A percentile compares a stretch with the other conserved stretches of the same genome.
Conservation (phyloP, 2,888 invertebrate species). For the Amblyjoppa proteus region DNA sequence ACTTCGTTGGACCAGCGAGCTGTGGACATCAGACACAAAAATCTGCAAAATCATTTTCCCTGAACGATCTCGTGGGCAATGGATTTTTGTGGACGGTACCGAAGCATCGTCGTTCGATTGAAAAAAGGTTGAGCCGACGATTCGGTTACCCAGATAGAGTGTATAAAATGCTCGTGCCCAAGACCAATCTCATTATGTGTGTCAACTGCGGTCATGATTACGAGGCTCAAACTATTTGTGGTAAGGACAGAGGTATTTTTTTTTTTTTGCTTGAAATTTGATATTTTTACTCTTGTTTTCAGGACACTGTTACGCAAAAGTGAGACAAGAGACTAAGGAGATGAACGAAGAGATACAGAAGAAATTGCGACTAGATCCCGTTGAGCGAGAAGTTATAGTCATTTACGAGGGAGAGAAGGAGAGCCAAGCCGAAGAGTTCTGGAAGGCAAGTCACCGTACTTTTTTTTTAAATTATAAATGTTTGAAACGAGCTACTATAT, state of each 20-base stretch:
- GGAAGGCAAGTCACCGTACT: constrained; percentile 80
- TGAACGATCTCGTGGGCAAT: constrained; percentile 90
- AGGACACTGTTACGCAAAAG: constrained; percentile 95
- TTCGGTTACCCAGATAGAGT: constrained; percentile 89
- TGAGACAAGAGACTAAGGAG: constrained; percentile 92
- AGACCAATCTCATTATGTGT: constrained; percentile 91
- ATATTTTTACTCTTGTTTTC: constrained; percentile 75
- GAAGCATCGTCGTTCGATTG: constrained; percentile 91
- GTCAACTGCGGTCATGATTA: constrained; percentile 94
- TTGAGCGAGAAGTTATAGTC: constrained; percentile 94
- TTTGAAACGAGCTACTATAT: background rate
- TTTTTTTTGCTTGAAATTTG: background rate
- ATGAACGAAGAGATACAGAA: constrained; percentile 92
- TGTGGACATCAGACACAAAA: constrained; percentile 54
- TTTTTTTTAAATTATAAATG: background rate
- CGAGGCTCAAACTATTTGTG: constrained; percentile 92
- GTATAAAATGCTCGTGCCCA: constrained; percentile 90
- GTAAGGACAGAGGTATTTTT: constrained; percentile 85
- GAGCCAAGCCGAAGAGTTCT: constrained; percentile 85
- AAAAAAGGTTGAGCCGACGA: constrained; percentile 90
- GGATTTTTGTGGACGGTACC: constrained; percentile 94
- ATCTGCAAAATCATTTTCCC: constrained; percentile 84
- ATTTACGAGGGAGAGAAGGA: constrained; percentile 93
- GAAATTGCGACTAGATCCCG: constrained; percentile 89
- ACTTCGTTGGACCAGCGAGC: constrained; percentile 69